A percentile compares a stretch with the other conserved stretches of the same genome.
phyloP scores from a whole-genome alignment of 2,888 invertebrate species.

The Halocaridina rubra region DNA sequence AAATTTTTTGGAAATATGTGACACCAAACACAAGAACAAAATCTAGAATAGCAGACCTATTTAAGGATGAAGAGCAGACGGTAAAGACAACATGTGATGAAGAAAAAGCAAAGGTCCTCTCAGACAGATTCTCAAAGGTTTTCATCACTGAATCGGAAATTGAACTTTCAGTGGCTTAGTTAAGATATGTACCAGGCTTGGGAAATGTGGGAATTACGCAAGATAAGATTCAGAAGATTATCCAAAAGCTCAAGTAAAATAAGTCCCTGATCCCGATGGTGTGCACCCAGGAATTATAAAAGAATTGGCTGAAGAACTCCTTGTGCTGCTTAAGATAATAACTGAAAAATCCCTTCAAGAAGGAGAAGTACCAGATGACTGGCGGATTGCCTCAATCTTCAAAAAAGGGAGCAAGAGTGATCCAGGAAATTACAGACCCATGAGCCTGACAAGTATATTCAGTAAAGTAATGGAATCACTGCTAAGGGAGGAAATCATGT shows the following conservation, averaged over 20 bases:
- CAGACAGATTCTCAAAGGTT: too few species aligned
- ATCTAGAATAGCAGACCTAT: constrained; percentile 18
- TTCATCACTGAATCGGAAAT: too few species aligned
- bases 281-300: constrained; percentile 21
- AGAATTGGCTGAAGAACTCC: constrained; percentile 9
- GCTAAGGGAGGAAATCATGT: too few species aligned
- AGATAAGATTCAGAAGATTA: not conserved
- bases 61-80: not conserved
- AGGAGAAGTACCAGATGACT: constrained; percentile 9
- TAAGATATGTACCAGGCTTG: not conserved
- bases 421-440: too few species aligned
- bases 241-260: constrained; percentile 10
- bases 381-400: not conserved
- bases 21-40: too few species aligned
- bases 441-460: too few species aligned
- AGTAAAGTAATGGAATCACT: too few species aligned
- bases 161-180: not conserved
- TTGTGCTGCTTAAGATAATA: constrained; percentile 10
- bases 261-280: constrained; percentile 6
- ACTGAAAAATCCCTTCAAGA: constrained; percentile 8
- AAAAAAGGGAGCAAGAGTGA: constrained; percentile 17
- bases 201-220: too few species aligned
- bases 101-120: too few species aligned
- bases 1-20: too few species aligned
- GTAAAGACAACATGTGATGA: not conserved